These are phyloP conservation scores for Hermetia illucens DNA, from an alignment of 1,140 invertebrate genomes.

Conservation along the genomic window DNA sequence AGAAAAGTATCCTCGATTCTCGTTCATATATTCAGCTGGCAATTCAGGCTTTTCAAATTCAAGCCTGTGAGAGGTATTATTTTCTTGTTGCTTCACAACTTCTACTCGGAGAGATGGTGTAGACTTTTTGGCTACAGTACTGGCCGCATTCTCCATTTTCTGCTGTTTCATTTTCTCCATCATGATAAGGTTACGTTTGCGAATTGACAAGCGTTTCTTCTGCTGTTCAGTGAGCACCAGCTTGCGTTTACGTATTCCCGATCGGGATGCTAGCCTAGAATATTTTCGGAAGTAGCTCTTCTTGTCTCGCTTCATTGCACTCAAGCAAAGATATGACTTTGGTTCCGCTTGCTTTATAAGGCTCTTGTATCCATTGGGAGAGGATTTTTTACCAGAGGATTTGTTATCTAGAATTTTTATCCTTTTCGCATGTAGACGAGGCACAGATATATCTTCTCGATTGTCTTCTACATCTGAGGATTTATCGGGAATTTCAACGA, in stretches of 20 bases:
- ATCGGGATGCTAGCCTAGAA: conserved; percentile 1
- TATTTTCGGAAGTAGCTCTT: conserved; percentile 12
- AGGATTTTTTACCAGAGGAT: conserved; percentile 17
- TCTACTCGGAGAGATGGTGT: no score
- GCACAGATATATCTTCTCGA: no score
- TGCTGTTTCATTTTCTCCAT: conserved; percentile 16
- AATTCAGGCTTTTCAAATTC: no score
- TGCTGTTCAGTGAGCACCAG: conserved; percentile 18
- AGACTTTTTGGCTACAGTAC: no score
- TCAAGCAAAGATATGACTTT: conserved; percentile 20
- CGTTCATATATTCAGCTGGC: neutral
- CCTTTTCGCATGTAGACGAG: conserved; percentile 7
- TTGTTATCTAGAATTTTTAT: conserved; percentile 19
- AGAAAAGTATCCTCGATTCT: conserved; percentile 22
- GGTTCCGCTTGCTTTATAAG: conserved; percentile 29
- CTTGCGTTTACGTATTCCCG: conserved; percentile 15
- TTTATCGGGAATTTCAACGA: conserved; percentile 3
- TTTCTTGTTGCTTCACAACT: no score
- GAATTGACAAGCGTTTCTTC: conserved; percentile 15
- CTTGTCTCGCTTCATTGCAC: conserved; percentile 19
- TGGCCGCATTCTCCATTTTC: no score
- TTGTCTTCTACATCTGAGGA: no score
- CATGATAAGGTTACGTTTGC: conserved; percentile 8
- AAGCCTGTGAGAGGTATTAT: no score
- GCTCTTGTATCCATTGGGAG: conserved; percentile 25